Evolutionary conservation across 2,888 invertebrate species (phyloP), one percentile per base, ranked within the genome.

Genomic region (Lysandra bellargus): DNA sequence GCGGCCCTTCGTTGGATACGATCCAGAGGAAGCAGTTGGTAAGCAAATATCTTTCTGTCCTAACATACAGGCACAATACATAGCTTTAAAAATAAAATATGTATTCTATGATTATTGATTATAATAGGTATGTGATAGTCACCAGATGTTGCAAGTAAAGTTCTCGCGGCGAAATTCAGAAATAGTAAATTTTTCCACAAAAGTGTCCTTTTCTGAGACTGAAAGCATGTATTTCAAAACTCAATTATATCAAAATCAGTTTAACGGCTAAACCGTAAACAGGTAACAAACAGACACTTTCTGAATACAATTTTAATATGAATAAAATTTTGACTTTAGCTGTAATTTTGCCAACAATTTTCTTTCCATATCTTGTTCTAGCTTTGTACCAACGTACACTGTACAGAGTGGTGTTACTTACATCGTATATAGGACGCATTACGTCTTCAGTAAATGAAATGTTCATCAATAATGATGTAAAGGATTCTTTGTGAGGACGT

Each of bases 401-500:
- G 49, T 12, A 53, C 53, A 53, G 23, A 53, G 9, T 30, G 6
- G 60, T n/a, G 6, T 61, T n/a, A 61, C 7, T 61, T 61, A n/a
- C 17, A 5, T 6, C 61, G 7, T 64, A 64, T 64, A 23, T 64
- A 69, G 69, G 33, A 69, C 33, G 33, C 33, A 69, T 69, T 69
- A 37, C 69, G 73, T 73, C n/a, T 74, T 44, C n/a, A 7, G 44
- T n/a, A 17, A 69, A 44, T 44, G 44, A 9, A 44, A 74, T 23
- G 40, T 30, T 44, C 74, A 23, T 44, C 44, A 74, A 40, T 74
- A 44, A 40, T 23, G 3, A 40, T 74, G 44, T 74, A 23, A 73
- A 74, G 74, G 74, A 44, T 74, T 74, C 74, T 74, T 74, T 74
- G 74, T 74, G 23, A 73, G 9, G 81, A 80, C 30, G 64, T 40